Evolutionary conservation across 2,888 invertebrate genomes (phyloP), one percentile per base, ranked within the genome.

Genomic region (Hirtodrosophila trivittata): DNA sequence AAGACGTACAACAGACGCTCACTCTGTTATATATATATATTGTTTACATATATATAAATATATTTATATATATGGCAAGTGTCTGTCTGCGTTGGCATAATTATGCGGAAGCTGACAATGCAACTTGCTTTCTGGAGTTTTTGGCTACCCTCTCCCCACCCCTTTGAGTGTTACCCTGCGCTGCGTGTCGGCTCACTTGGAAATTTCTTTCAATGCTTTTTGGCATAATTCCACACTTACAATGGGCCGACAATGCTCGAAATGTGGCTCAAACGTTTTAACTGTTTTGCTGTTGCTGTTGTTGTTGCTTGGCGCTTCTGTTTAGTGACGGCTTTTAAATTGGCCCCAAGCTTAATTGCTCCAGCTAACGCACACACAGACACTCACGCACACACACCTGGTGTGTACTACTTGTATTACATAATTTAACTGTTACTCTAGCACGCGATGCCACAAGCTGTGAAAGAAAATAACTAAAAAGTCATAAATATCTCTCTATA

Each of bases 41-140:
- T n/a, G n/a, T n/a, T n/a, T 16, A 43, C 30, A 25, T 25, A 12
- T 39, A 37, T 37, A 16, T 42, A 3, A 16, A 21, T 35, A 28
- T 49, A 58, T 32, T 57, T 54, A 39, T 43, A 38, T 68, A 35
- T 71, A 39, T 63, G 52, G 72, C 54, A 70, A 70, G 60, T 75
- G 64, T 77, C 63, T 82, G 50, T 63, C 45, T 46, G 68, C 71
- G 81, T 84, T 72, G 86, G 77, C 84, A 77, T 82, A 82, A 82
- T 86, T 82, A 82, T 84, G 86, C 82, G 82, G 82, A 82, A 82
- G 82, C 82, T 82, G 82, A 84, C 82, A 81, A 84, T 86, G 86
- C 86, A 86, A 70, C 75, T 81, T 59, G 81, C 71, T 64, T 60
- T 57, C 38, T 3, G n/a, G 49, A n/a, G n/a, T 66, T 32, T 38